Evolutionary conservation across 2,888 invertebrate species (phyloP).

Genomic region (Ferrisia virgata): DNA sequence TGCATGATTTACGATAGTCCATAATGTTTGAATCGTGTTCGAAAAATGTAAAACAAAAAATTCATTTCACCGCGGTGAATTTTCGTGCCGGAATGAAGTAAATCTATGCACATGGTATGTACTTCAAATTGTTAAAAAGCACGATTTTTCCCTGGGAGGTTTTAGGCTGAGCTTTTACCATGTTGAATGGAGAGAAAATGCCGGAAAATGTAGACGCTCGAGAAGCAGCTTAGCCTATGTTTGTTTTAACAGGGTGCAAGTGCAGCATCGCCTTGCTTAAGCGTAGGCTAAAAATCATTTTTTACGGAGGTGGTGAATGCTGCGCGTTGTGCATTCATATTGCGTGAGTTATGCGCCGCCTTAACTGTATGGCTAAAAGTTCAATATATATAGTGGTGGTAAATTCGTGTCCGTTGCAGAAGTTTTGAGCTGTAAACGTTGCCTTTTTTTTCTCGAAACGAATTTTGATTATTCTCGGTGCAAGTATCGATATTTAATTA

Average conservation of each 20-base stretch:
- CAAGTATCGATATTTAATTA: background rate
- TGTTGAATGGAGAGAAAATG: background rate
- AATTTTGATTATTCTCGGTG: background rate
- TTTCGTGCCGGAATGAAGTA: slow-evolving; percentile 8
- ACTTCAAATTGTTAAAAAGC: background rate
- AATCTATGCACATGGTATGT: background rate
- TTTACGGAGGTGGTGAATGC: background rate
- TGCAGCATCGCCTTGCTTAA: background rate
- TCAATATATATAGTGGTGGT: background rate
- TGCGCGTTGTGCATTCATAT: background rate
- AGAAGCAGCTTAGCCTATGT: background rate
- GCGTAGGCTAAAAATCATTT: slow-evolving; percentile 5
- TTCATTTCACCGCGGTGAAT: background rate
- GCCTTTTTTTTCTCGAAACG: background rate
- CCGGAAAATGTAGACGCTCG: slow-evolving; percentile 13
- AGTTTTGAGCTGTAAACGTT: background rate
- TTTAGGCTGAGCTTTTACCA: background rate
- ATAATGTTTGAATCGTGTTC: background rate
- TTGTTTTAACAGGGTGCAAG: background rate
- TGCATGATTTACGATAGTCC: background rate
- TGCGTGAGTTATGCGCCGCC: background rate
- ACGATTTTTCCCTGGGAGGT: background rate
- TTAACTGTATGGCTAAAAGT: background rate
- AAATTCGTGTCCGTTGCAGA: background rate
- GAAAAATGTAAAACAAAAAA: background rate